These are phyloP conservation scores for Enteromius afrohamiltoni DNA, from an alignment of 2,797 vertebrate species.

Conservation along the genomic window DNA sequence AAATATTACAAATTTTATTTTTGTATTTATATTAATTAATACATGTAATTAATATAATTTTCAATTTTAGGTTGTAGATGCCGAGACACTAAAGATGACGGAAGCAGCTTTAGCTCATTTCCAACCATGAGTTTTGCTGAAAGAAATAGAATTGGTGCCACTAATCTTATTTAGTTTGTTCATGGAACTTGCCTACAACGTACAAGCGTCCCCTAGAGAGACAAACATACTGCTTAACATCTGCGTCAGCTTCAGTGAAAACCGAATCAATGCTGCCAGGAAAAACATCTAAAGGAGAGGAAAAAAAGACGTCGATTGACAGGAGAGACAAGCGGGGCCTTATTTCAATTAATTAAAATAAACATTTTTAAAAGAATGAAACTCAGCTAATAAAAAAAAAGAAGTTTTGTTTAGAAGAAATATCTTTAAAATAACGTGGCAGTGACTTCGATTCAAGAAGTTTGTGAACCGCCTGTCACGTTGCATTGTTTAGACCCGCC, in stretches of 20 bases:
- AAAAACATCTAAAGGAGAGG: neutral
- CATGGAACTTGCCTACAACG: neutral
- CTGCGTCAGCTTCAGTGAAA: neutral
- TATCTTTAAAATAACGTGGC: neutral
- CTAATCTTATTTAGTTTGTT: slow-evolving; percentile 15
- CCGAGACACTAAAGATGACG: neutral
- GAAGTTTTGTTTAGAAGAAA: neutral
- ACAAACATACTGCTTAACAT: neutral
- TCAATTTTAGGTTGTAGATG: neutral
- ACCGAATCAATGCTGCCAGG: neutral
- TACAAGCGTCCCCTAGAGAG: neutral
- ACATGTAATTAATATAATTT: too few species aligned
- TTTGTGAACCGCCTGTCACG: neutral
- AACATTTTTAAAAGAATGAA: neutral
- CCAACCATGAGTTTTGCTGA: neutral
- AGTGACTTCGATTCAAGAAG: neutral
- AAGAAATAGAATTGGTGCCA: slow-evolving; percentile 8
- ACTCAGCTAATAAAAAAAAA: neutral
- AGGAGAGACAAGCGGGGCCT: neutral
- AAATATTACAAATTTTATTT: too few species aligned
- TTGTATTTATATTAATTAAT: too few species aligned
- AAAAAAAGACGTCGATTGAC: neutral
- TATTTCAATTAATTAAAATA: neutral
- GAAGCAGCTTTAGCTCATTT: neutral
- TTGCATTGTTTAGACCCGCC: neutral